Evolutionary conservation across 92 coral and sea anemone species (phyloP), one percentile per base, ranked within the genome.

Genomic region (Pocillopora meandrina): DNA sequence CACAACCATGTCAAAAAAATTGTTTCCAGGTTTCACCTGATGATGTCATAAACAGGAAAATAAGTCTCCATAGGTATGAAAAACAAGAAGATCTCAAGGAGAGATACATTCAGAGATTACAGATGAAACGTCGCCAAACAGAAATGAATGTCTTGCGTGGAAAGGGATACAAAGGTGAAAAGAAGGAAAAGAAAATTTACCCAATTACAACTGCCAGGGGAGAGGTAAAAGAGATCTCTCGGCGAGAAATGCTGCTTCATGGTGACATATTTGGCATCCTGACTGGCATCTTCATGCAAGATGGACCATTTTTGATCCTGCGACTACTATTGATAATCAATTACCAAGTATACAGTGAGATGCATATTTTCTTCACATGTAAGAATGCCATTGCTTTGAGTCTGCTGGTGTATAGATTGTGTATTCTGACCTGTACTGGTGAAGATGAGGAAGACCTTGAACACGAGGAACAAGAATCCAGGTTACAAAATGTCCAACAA

Each of bases 261-360:
- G 99, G 99, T 13, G 99, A 96, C 33, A 96, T 94, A 64, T 96
- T 94, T 81, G 99, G 99, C 9, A 96, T 96, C 67, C 79, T 96
- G 57, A 92, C 99, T 7, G 99, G 99, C 1, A 96, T 96, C 84
- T 90, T 96, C 57, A 96, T 96, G 99, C 98, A 94, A 77, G 99
- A 96, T 79, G 99, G 99, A 5, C 99, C 99, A 16, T 96, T 96
- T 61, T 88, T 96, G 26, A 94, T 96, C 61, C 92, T 96, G 55
- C 89, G 99, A 74, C 90, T 96, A 17, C 95, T 92, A 21, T 79
- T 95, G 62, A 88, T 93, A 5, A 95, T 96, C n/a, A 79, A 96
- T 71, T 95, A 90, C 71, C 77, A 80, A 21, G 96, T 96, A 9
- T 88, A 89, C 66, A 94, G 98, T 65, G 99, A 96, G 83, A 96